Conservation (phyloP, 2,888 invertebrate genomes). For the Phengaris arion region DNA sequence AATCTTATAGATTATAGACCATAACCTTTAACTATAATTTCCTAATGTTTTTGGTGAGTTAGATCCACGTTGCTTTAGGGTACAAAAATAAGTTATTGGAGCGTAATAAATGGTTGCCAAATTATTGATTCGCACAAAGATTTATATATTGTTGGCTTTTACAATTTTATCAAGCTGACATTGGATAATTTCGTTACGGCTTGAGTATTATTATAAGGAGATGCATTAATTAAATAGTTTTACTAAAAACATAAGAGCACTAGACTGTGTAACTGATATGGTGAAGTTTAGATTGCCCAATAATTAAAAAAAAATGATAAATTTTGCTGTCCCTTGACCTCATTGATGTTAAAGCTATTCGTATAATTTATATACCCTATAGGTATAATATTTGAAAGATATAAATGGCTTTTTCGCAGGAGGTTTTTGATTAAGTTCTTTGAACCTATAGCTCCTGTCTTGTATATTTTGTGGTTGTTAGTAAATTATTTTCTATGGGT, state of each 20-base stretch:
- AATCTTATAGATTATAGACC: not conserved
- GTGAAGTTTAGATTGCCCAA: too few relatives aligned
- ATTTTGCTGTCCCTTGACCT: too few relatives aligned
- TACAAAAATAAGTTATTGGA: slow-evolving; percentile 1
- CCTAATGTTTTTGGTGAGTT: not conserved
- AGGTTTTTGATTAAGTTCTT: not conserved
- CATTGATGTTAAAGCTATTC: not conserved
- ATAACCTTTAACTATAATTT: not conserved
- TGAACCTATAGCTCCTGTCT: not conserved
- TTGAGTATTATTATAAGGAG: not conserved
- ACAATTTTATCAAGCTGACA: slow-evolving; percentile 49
- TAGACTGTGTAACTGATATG: too few relatives aligned
- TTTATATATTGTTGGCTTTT: slow-evolving; percentile 49
- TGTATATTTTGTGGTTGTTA: not conserved
- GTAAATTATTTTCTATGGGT: not conserved
- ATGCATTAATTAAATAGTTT: not conserved
- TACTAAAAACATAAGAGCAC: too few relatives aligned
- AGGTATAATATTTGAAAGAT: too few relatives aligned
- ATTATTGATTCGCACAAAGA: slow-evolving; percentile 27
- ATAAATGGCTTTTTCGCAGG: not conserved
- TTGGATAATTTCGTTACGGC: slow-evolving; percentile 7
- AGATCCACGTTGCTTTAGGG: not conserved
- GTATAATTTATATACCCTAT: not conserved
- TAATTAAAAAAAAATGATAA: too few relatives aligned
- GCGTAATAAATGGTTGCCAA: slow-evolving; percentile 18